Conservation (phyloP, 2,888 invertebrate genomes). For the Norana najaformis region DNA sequence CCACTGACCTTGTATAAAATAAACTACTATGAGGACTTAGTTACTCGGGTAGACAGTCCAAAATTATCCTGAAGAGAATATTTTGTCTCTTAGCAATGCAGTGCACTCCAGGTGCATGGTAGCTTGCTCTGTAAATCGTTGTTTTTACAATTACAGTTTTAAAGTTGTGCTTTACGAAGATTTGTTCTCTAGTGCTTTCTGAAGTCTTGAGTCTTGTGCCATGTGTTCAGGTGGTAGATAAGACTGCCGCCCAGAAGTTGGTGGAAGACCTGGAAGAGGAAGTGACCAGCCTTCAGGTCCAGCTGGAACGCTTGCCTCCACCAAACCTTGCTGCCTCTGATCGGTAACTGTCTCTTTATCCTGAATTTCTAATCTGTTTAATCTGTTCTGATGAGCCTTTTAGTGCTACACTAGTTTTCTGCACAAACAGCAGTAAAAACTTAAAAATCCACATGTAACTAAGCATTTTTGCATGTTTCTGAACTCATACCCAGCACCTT, state of each 20-base stretch:
- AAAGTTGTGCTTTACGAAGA: neutral
- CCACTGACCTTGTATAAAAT: too few relatives aligned
- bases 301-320: neutral
- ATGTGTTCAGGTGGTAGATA: neutral
- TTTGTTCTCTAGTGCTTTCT: neutral
- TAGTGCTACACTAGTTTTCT: neutral
- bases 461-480: too few relatives aligned
- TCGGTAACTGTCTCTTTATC: neutral
- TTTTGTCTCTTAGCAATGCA: too few relatives aligned
- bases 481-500: too few relatives aligned
- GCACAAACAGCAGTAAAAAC: neutral
- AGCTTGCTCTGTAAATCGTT: too few relatives aligned
- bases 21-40: too few relatives aligned
- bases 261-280: conserved; percentile 4
- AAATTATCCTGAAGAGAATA: too few relatives aligned
- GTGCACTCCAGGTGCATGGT: too few relatives aligned
- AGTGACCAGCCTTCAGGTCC: neutral
- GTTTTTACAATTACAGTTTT: neutral
- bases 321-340: neutral
- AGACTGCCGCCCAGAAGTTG: neutral
- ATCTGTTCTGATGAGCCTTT: too few relatives aligned
- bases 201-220: neutral
- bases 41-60: too few relatives aligned
- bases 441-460: neutral
- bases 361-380: neutral